Conservation (phyloP, 2,113 vertebrate species). For the Cygnus atratus region DNA sequence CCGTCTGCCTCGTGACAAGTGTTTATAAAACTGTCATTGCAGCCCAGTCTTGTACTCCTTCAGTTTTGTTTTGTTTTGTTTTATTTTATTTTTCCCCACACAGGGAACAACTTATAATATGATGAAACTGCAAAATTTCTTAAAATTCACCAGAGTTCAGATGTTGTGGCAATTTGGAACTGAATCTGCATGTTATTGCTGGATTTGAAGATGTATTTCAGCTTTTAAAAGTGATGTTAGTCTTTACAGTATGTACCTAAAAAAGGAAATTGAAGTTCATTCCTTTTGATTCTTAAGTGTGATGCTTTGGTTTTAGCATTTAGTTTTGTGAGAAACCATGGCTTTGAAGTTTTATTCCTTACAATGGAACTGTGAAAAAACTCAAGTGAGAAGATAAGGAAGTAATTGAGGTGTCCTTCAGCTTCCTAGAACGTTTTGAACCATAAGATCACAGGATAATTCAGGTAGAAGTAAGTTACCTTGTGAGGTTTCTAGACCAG, state of each 20-base stretch:
- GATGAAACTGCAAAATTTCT: neutral
- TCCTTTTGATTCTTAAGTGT: neutral
- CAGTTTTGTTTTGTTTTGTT: neutral
- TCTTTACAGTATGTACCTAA: neutral
- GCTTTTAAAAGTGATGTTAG: fast-evolving
- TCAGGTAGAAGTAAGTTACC: neutral
- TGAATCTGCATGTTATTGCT: neutral
- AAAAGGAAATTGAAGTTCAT: neutral
- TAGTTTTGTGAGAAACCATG: neutral
- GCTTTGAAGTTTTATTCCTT: neutral
- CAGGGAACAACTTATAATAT: neutral
- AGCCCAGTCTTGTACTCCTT: neutral
- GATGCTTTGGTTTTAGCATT: neutral
- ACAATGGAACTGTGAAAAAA: neutral
- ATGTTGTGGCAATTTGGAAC: neutral
- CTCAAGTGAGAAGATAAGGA: neutral
- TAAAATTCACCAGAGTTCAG: neutral
- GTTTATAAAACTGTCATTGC: neutral
- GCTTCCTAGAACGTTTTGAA: neutral
- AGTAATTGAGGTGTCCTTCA: neutral
- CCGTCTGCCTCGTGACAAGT: neutral
- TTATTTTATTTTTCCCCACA: too few relatives aligned
- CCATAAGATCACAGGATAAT: neutral
- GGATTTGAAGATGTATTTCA: neutral
- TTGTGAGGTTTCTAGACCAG: neutral